A percentile compares a stretch with the other conserved stretches of the same genome.
Conservation (phyloP, 2,888 invertebrate genomes). For the Zaprionus lineosus region DNA sequence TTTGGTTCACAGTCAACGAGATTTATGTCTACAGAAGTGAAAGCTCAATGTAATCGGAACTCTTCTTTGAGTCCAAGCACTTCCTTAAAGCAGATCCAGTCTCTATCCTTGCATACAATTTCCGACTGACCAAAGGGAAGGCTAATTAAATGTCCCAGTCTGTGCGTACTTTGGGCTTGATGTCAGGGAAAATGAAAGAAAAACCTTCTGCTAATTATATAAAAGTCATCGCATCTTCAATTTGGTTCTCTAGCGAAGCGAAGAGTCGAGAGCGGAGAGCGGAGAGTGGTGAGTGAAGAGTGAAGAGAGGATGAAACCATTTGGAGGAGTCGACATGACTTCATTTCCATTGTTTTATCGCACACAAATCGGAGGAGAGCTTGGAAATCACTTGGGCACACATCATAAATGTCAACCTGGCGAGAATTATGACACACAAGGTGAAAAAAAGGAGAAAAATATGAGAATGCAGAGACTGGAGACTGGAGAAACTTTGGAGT, state of each 20-base stretch:
- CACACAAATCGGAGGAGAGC: conserved; percentile 50
- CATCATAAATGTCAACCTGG: conserved; percentile 80
- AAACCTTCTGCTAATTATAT: conserved; percentile 40
- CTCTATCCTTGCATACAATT: too few species aligned
- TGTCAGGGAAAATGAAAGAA: not conserved
- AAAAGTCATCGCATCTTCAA: conserved; percentile 52
- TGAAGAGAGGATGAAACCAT: conserved; percentile 16
- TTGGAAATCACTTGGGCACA: conserved; percentile 72
- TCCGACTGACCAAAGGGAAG: too few species aligned
- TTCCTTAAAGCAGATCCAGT: too few species aligned
- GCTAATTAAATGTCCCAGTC: too few species aligned
- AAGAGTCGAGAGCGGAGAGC: too few species aligned
- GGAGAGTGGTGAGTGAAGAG: too few species aligned
- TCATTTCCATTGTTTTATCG: conserved; percentile 68
- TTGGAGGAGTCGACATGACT: conserved; percentile 51
- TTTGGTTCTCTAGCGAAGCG: conserved; percentile 32
- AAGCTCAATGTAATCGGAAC: too few species aligned
- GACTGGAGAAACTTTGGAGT: not conserved
- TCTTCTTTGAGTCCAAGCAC: too few species aligned
- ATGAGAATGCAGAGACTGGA: not conserved
- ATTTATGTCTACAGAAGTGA: too few species aligned
- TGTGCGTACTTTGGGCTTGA: too few species aligned
- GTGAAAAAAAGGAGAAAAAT: conserved; percentile 11
- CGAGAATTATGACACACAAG: conserved; percentile 72
- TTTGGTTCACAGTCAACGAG: too few species aligned